Evolutionary conservation across 1,140 invertebrate genomes (phyloP), one percentile per base, ranked within the genome.

Genomic region (Lepidurus couesii): DNA sequence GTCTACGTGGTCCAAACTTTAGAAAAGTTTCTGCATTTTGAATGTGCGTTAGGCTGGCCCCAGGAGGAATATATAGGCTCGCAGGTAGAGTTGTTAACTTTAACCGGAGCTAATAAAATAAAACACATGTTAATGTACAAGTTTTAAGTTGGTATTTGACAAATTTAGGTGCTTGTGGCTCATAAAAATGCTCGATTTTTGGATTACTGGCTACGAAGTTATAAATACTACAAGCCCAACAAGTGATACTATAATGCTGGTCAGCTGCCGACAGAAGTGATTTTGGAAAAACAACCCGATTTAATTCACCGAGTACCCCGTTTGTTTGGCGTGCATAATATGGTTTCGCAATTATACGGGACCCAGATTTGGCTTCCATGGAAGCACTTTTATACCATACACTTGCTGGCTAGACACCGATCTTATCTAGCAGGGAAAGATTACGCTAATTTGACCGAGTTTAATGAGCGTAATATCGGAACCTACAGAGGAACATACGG

Each of bases 41-140:
- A 86, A 82, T 84, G 85, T 81, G 80, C 82, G 8, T 44, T 86
- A 42, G 86, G 85, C 9, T 86, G 85, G 86, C 81, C 81, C 26
- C 44, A 79, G n/a, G 79, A 81, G 44, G 77, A 84, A 76, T 81
- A 80, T 44, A 81, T 85, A 53, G 84, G 83, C 21, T 83, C 81
- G 47, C 84, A 84, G 80, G 53, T 65, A 65, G 21, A 21, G 21
- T 16, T 13, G 16, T 13, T 65, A 9, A 65, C 4, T 9, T 16
- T 7, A 47, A 9, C 53, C 34, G 34, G 34, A 34, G 34, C 34
- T 4, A 34, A 34, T 34, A 34, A 34, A 34, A 34, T 34, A 34
- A 34, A 26, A 34, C 26, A 65, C 53, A 65, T 65, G 53, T 21
- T 13, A 11, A 65, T 13, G 2, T 43, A 26, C 43, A 8, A 44